phyloP scores from a whole-genome alignment of 2,888 invertebrate genomes.

The Troides oblongomaculatus region DNA sequence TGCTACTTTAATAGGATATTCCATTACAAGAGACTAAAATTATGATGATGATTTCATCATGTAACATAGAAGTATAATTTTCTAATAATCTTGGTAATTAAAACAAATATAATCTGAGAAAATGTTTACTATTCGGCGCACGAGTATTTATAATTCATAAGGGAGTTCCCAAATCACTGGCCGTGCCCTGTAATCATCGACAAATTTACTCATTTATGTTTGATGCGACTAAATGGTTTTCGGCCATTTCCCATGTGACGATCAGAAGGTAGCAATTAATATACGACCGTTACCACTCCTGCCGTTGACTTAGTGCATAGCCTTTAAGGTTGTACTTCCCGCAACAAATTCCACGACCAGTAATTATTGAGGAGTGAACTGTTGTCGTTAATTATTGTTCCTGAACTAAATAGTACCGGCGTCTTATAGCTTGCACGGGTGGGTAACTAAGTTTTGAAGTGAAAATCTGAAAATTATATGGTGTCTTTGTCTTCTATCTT shows the following conservation, averaged over 20 bases:
- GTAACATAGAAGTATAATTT: too few species aligned
- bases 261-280: constrained; percentile 58
- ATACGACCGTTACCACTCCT: constrained; percentile 31
- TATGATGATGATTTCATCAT: too few species aligned
- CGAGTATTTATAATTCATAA: constrained; percentile 49
- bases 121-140: constrained; percentile 26
- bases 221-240: constrained; percentile 72
- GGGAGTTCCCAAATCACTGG: constrained; percentile 66
- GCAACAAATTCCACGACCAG: constrained; percentile 33
- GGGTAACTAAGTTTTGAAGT: constrained; percentile 38
- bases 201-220: constrained; percentile 69
- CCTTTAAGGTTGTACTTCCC: constrained; percentile 39
- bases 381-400: constrained; percentile 69
- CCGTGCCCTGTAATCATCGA: constrained; percentile 63
- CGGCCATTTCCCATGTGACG: constrained; percentile 66
- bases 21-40: too few species aligned
- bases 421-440: constrained; percentile 34
- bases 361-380: constrained; percentile 71
- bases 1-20: too few species aligned
- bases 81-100: too few species aligned
- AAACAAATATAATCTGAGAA: constrained; percentile 31
- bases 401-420: constrained; percentile 40
- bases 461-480: constrained; percentile 43
- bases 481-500: background rate
- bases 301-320: constrained; percentile 36